Evolutionary conservation across 2,113 vertebrate species (phyloP).

Genomic region (Pedetes capensis): DNA sequence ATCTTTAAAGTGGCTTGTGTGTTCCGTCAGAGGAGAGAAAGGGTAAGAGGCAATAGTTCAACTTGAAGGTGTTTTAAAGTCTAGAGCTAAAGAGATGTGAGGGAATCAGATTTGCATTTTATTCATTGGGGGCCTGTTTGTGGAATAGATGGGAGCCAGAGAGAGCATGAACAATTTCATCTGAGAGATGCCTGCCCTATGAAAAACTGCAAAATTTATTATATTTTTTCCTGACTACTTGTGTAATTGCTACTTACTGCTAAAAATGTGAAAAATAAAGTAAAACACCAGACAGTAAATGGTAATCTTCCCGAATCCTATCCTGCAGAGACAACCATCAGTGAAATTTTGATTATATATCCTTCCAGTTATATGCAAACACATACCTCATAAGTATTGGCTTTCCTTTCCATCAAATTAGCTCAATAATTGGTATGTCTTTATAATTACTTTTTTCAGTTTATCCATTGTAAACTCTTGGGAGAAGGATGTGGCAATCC

Average conservation of each 20-base stretch:
- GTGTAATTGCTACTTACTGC: not conserved
- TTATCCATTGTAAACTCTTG: not conserved
- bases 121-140: not conserved
- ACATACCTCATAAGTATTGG: not conserved
- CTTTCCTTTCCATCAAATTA: not conserved
- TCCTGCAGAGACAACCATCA: not conserved
- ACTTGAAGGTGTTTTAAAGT: not conserved
- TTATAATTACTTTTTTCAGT: not conserved
- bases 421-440: not conserved
- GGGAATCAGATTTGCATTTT: not conserved
- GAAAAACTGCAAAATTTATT: slow-evolving; percentile 7
- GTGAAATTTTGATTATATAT: not conserved
- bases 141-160: not conserved
- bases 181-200: not conserved
- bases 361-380: not conserved
- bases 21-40: not conserved
- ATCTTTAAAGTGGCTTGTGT: not conserved
- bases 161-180: not conserved
- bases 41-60: not conserved
- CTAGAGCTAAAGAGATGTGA: not conserved
- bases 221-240: not conserved
- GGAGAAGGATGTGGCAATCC: too few relatives aligned
- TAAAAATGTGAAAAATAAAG: not conserved
- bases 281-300: not conserved
- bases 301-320: not conserved